These are phyloP conservation scores for Cryptotermes secundus DNA, from an alignment of 1,140 invertebrate species.

Conservation along the genomic window DNA sequence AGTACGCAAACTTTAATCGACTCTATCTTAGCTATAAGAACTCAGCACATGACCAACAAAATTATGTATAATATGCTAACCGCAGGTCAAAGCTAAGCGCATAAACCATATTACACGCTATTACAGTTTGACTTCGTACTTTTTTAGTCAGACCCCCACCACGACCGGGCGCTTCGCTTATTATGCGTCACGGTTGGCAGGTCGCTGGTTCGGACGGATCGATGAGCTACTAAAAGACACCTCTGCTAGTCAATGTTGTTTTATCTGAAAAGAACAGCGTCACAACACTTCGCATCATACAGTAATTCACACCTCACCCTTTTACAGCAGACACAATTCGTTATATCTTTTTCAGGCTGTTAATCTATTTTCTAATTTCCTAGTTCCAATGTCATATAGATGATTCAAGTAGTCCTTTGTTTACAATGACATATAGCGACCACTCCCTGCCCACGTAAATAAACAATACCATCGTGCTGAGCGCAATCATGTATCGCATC, in stretches of 20 bases:
- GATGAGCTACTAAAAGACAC: conserved; percentile 11
- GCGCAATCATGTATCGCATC: neutral
- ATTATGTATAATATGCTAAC: neutral
- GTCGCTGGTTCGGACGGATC: conserved; percentile 15
- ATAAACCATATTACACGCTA: neutral
- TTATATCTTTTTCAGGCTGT: neutral
- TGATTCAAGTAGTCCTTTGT: conserved; percentile 2
- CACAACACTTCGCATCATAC: neutral
- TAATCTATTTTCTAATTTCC: neutral
- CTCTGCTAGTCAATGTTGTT: neutral
- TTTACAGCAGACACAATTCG: neutral
- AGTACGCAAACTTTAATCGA: too few relatives aligned
- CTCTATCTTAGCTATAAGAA: neutral
- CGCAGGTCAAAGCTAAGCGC: neutral
- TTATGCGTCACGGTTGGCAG: conserved; percentile 13
- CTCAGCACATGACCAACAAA: neutral
- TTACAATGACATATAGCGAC: neutral
- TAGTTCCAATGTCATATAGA: neutral
- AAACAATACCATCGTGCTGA: neutral
- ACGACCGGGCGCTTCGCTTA: neutral
- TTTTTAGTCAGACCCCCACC: neutral
- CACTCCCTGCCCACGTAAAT: conserved; percentile 8
- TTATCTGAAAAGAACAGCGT: neutral
- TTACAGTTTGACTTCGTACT: neutral
- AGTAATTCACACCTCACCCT: neutral